Evolutionary conservation across 2,113 vertebrate genomes (phyloP), one percentile per base, ranked within the genome.

Genomic region (Australoheros scitulus): DNA sequence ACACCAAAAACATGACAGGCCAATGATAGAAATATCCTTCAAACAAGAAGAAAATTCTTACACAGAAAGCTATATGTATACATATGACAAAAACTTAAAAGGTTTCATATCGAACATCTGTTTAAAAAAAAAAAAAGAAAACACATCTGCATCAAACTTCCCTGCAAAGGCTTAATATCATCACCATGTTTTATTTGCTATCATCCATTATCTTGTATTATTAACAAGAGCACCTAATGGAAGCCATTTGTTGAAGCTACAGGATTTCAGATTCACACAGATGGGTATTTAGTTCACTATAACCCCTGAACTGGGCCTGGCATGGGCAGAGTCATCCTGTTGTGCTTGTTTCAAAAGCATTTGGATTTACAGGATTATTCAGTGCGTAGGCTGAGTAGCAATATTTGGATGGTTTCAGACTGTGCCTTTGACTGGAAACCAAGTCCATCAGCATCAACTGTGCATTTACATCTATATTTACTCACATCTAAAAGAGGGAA

Each of bases 361-460:
- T 92, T 88, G 92, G 94, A 94, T 94, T 95, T 94, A 90, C 79
- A 84, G 93, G 93, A 95, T 95, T 95, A 95, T 81, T 91, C 72
- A 64, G 50, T 60, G 61, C 61, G 76, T 77, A 78, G 91, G 88
- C 84, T 82, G 90, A 90, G 79, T 91, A 87, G 89, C 91, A 90
- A 92, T 91, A 92, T 94, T 92, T 92, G 88, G 87, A 88, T 80
- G 89, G 81, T 86, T 84, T 89, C 80, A 89, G 81, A 87, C 82
- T 77, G 83, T 75, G 81, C 76, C 82, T 93, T 88, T 91, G 87
- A 92, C 80, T 84, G 81, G 86, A 82, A 89, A 82, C 75, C 87
- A 89, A 84, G 80, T 87, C 82, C 26, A n/a, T 78, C 59, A 24
- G 81, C 41, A 17, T 63, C 24, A 60, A 75, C 26, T 22, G 26